Percentiles rank a stretch among this genome's conserved stretches.
Conservation (phyloP, 2,888 invertebrate species). For the Zaprionus obscuricornis region DNA sequence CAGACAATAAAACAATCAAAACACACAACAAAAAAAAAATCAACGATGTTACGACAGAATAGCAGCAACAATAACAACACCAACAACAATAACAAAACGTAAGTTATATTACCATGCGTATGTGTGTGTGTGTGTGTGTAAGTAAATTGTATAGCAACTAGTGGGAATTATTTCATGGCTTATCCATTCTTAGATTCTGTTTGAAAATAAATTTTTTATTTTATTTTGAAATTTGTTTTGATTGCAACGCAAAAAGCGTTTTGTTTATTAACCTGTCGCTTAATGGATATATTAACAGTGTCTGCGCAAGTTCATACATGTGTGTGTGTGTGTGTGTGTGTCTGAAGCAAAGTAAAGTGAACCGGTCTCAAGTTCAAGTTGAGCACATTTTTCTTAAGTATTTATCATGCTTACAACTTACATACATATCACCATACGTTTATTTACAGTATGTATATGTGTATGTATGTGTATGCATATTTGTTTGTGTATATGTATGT, state of each 20-base stretch:
- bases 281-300: not conserved
- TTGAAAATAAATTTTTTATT: no score
- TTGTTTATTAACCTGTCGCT: not conserved
- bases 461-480: no score
- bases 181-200: no score
- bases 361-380: conserved; percentile 37
- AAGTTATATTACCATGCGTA: no score
- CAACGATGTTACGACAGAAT: conserved; percentile 1
- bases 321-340: not conserved
- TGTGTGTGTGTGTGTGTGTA: no score
- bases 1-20: no score
- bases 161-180: no score
- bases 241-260: conserved; percentile 9
- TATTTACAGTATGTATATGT: no score
- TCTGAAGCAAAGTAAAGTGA: conserved; percentile 20
- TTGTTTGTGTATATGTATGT: no score
- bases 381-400: conserved; percentile 1
- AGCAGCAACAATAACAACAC: not conserved
- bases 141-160: no score
- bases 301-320: not conserved
- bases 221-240: conserved; percentile 4
- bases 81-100: not conserved
- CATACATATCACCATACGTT: no score
- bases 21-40: no score
- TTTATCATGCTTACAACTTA: not conserved